Base-by-base conservation (phyloP, 2,888 invertebrate species). In the Parnassius apollo region DNA sequence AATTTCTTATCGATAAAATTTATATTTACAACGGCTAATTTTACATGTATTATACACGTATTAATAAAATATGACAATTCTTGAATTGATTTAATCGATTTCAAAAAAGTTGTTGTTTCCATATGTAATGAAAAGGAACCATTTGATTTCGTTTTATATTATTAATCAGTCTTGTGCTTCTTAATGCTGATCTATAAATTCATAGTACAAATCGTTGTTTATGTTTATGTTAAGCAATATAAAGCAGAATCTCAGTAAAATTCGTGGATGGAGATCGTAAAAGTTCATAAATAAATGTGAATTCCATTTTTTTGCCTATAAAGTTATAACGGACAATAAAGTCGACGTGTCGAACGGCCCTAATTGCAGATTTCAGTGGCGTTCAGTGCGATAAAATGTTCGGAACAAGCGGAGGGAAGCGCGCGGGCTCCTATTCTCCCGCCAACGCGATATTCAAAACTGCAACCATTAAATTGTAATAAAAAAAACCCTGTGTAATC, bases 311-410 rank as follows among this genome's bases (percentile, higher is more conserved):
- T 63, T 63, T 59, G 52, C 56, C 46, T 56, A 63, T 63, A 63
- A 63, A 59, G 59, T 63, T 59, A 62, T 63, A 59, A 63, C 45
- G 51, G 63, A 59, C 59, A 57, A 59, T 59, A 63, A 63, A 63
- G 59, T 64, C 57, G 60, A 64, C 60, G 57, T 60, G 60, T 57
- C 56, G 60, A 48, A 53, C 64, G 53, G 52, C 64, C 60, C 64
- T 64, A 64, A 64, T 64, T 57, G 57, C 52, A 22, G 60, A 52
- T 60, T 60, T 60, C 56, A 53, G 54, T 10, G 22, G 18, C 49
- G 61, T 59, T 59, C 63, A 61, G 66, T 66, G 61, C 62, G 61
- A 64, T 66, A 66, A 64, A 63, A 59, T 60, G 64, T 59, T 57
- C 52, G 57, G 51, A 51, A 44, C 35, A 57, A 53, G 51, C 64